A percentile compares a stretch with the other conserved stretches of the same genome.
phyloP scores from a whole-genome alignment of 2,888 invertebrate species.

The Metopia argyrocephala region DNA sequence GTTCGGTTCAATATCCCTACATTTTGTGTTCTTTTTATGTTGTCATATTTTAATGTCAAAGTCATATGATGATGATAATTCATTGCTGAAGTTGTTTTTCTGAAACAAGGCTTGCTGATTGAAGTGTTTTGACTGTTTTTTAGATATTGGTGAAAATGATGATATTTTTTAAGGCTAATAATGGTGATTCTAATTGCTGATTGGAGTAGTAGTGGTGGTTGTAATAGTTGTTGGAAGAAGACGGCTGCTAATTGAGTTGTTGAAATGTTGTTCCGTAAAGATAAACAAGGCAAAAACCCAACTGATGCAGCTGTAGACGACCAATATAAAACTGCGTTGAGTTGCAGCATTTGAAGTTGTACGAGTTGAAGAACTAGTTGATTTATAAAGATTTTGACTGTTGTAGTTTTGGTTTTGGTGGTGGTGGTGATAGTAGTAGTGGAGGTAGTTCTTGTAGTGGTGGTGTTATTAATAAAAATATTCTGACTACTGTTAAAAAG shows the following conservation, averaged over 20 bases:
- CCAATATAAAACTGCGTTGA: constrained; percentile 53
- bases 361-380: constrained; percentile 52
- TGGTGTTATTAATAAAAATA: constrained; percentile 55
- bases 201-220: constrained; percentile 20
- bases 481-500: constrained; percentile 58
- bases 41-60: not conserved
- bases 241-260: constrained; percentile 55
- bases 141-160: constrained; percentile 54
- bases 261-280: constrained; percentile 53
- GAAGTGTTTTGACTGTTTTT: constrained; percentile 17
- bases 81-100: constrained; percentile 28
- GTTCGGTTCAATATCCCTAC: constrained; percentile 7
- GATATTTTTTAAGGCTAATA: constrained; percentile 40
- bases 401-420: constrained; percentile 47
- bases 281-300: constrained; percentile 61
- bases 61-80: constrained; percentile 47
- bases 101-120: constrained; percentile 25
- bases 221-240: constrained; percentile 46
- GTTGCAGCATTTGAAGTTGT: constrained; percentile 48
- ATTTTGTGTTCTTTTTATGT: not conserved
- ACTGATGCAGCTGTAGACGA: constrained; percentile 52
- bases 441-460: constrained; percentile 58
- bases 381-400: constrained; percentile 42
- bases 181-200: constrained; percentile 48
- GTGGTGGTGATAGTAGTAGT: constrained; percentile 49